Percentiles rank a stretch among this genome's conserved stretches.
Evolutionary conservation across 2,888 invertebrate genomes (phyloP).

Genomic region (Synanthedon tipuliformis): DNA sequence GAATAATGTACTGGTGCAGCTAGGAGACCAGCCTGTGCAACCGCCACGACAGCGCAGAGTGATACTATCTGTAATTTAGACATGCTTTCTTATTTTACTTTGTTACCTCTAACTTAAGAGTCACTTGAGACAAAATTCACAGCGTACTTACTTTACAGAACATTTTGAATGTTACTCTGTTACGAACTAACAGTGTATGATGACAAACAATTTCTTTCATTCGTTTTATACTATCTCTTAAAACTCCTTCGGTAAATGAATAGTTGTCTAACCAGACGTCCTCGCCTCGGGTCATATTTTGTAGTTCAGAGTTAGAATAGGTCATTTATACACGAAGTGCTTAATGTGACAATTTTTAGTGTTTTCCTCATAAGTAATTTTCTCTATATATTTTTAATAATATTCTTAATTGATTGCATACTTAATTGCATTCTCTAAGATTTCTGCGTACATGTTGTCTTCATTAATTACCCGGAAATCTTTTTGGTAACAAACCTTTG

Average conservation of each 20-base stretch:
- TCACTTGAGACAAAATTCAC: neutral
- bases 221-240: neutral
- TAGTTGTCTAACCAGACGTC: constrained; percentile 16
- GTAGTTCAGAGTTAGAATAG: neutral
- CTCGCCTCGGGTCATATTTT: constrained; percentile 27
- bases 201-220: constrained; percentile 1
- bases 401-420: no score
- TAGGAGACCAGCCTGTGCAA: constrained; percentile 38
- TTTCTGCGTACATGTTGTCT: no score
- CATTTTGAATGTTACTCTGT: constrained; percentile 31
- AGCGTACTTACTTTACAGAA: constrained; percentile 37
- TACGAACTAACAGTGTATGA: constrained; percentile 22
- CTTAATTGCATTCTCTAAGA: no score
- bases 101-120: no score
- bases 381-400: no score
- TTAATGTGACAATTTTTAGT: no score
- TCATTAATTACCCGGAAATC: no score
- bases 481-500: no score
- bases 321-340: no score
- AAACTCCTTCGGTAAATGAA: neutral
- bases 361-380: no score
- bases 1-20: constrained; percentile 45
- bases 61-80: constrained; percentile 23
- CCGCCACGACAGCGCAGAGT: constrained; percentile 36
- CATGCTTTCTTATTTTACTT: no score